Percentiles rank a stretch among this genome's conserved stretches.
phyloP scores from a whole-genome alignment of 2,797 vertebrate species.

The Discoglossus pictus region DNA sequence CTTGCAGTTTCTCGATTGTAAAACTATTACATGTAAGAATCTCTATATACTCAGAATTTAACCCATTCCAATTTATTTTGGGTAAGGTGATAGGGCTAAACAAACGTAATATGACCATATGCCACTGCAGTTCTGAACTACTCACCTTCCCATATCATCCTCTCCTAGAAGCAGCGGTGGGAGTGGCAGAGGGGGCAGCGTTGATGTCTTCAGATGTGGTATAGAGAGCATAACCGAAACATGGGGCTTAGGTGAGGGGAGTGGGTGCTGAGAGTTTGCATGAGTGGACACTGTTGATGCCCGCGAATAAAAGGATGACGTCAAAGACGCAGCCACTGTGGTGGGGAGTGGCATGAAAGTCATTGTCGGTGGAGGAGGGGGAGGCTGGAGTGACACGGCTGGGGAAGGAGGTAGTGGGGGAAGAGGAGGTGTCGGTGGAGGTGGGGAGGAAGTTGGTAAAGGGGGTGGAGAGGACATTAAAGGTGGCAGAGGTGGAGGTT shows the following conservation, averaged over 20 bases:
- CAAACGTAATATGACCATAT: no score
- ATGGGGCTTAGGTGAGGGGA: constrained; percentile 69
- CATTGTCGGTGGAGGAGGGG: constrained; percentile 71
- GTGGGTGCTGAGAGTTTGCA: constrained; percentile 73
- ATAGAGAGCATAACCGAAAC: constrained; percentile 69
- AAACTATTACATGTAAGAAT: no score
- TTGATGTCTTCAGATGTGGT: constrained; percentile 90
- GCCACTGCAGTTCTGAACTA: no score
- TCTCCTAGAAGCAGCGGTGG: constrained; percentile 90
- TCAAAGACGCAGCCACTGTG: constrained; percentile 62
- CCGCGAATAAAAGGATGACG: constrained; percentile 67
- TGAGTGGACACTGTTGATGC: constrained; percentile 74
- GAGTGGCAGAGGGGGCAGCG: constrained; percentile 89
- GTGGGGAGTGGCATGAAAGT: constrained; percentile 59
- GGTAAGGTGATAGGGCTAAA: no score
- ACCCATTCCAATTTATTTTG: no score
- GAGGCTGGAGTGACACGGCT: constrained; percentile 61
- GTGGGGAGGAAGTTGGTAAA: constrained; percentile 72
- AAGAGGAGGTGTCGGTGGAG: constrained; percentile 69
- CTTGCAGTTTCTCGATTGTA: no score
- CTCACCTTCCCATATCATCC: constrained; percentile 91
- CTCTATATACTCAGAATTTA: no score
- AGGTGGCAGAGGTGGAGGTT: constrained; percentile 63
- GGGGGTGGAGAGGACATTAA: constrained; percentile 67
- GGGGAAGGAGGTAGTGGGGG: constrained; percentile 73